Base-by-base conservation (phyloP, 2,113 vertebrate species). In the Odobenus rosmarus region DNA sequence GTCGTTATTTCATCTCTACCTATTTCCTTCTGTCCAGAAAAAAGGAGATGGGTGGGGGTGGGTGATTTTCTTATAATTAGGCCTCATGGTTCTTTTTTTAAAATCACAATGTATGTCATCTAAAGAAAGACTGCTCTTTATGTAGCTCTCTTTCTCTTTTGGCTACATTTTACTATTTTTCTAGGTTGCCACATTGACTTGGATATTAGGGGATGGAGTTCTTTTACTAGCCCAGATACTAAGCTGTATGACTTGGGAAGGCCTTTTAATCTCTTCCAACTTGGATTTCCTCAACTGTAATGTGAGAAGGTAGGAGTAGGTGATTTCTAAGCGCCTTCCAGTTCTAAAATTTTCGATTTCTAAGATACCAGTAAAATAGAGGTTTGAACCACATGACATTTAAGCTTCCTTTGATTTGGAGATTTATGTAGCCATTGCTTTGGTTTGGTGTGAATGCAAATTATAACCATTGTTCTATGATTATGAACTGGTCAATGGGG, bases 21-120 rank as follows among this genome's bases (percentile, higher is more conserved):
- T 82, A 83, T 96, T 92, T 95, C 46, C 84, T 76, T 95, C 74
- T 84, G n/a, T 92, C 39, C 55, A 95, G 86, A 53, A 94, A 89
- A 76, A 94, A 69, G 26, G 49, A 49, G 24, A 11, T 79, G 49
- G 21, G 77, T 8, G 3, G 46, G 14, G 10, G 39, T 7, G 31
- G 14, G 19, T 49, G 55, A 59, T 92, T 95, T 97, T 95, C 80
- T 95, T 79, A 89, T 83, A 96, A 95, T 92, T 97, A 92, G 87
- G 42, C 69, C 61, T 95, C 51, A 2, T 23, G 42, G 19, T 83
- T 91, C 59, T 92, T 95, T 71, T 89, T 90, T 91, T 39, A 49
- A 95, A 96, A 88, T 95, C 24, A 88, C n/a, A 80, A 21, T 84
- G 36, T 97, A 15, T 96, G 53, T 95, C 95, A 85, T 87, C 69